phyloP scores from a whole-genome alignment of 2,113 vertebrate species.

The Rhabdornis inornatus region DNA sequence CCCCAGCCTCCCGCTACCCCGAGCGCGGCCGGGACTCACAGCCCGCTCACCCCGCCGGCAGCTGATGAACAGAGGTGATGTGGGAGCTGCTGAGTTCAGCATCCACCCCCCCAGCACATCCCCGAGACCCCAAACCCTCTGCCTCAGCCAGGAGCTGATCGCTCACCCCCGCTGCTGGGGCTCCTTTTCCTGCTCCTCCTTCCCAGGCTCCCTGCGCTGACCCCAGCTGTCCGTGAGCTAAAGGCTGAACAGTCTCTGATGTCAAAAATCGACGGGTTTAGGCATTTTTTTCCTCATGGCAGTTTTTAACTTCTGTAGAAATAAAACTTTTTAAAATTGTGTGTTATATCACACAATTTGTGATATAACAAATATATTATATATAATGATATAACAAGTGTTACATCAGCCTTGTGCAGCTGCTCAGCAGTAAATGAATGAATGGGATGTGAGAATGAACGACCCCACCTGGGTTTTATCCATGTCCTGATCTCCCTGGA shows the following conservation, averaged over 20 bases:
- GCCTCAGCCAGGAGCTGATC: neutral
- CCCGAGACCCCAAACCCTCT: neutral
- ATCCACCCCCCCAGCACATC: neutral
- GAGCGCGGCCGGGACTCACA: neutral
- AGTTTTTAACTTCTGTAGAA: neutral
- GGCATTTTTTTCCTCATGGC: neutral
- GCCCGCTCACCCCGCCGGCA: rapidly evolving
- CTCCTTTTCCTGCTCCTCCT: neutral
- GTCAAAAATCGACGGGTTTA: neutral
- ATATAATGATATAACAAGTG: too few species aligned
- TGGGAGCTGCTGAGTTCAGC: neutral
- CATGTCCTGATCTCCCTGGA: neutral
- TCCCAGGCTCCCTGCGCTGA: neutral
- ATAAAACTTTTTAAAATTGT: neutral
- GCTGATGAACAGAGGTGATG: neutral
- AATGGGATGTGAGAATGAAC: neutral
- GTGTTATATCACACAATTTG: too few species aligned
- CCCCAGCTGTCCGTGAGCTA: neutral
- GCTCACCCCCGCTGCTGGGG: neutral
- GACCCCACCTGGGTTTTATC: neutral
- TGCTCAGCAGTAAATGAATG: neutral
- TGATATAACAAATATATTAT: too few species aligned
- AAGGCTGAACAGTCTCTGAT: neutral
- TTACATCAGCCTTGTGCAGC: neutral
- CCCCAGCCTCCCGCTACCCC: neutral